Evolutionary conservation across 2,888 invertebrate species (phyloP), one percentile per base, ranked within the genome.

Genomic region (Diadromus collaris): DNA sequence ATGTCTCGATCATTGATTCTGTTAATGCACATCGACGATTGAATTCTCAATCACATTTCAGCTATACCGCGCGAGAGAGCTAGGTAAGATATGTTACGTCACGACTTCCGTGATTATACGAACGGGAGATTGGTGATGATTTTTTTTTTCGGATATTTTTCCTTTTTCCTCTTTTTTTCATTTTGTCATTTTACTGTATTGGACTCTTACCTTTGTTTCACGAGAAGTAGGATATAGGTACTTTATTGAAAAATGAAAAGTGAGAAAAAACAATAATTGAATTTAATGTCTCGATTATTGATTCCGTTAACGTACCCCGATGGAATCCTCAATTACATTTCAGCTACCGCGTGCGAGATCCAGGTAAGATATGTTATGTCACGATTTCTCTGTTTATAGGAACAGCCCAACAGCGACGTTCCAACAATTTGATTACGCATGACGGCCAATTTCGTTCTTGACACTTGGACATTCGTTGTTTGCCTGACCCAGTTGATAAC

Each of bases 241-340:
- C n/a, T n/a, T n/a, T n/a, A n/a, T n/a, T n/a, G n/a, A 19, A 46
- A 19, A 24, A 38, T 27, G 1, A 64, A 46, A 85, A 85, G 83
- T 10, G 4, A 16, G 83, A 76, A 82, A 87, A 84, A 84, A 84
- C 85, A 86, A 86, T 82, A 82, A 80, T 83, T 82, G 83, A 78
- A 85, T 85, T 85, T 83, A 82, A 85, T 81, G 64, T 51, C 61
- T 24, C 24, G 34, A 44, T 48, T 29, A 60, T 27, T 32, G 16
- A 46, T 56, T 41, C 41, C 7, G n/a, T 60, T 34, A 29, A 38
- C 51, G 19, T 2, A 21, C n/a, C 46, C 24, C 29, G 67, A 46
- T 67, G 65, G 16, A 32, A 44, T 70, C n/a, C n/a, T n/a, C n/a
- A n/a, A n/a, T n/a, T n/a, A n/a, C n/a, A 56, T 63, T 72, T 41